Conservation (phyloP, 2,797 vertebrate species). For the Austrolebias charrua region DNA sequence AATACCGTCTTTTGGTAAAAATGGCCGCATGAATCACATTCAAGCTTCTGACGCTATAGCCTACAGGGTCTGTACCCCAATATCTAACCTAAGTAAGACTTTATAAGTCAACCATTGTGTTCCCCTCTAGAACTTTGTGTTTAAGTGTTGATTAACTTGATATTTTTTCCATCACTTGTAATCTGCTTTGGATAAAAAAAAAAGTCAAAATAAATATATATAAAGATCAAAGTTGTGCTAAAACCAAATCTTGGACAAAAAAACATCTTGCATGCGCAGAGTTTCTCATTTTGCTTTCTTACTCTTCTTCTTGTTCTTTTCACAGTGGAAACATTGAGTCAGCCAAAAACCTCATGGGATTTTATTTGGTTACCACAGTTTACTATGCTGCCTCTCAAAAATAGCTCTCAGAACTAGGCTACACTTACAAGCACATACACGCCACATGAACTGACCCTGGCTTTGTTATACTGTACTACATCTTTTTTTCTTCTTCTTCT, state of each 20-base stretch:
- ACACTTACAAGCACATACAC: slow-evolving; percentile 43
- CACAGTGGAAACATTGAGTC: slow-evolving; percentile 66
- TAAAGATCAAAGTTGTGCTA: background rate
- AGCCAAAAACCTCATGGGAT: slow-evolving; percentile 67
- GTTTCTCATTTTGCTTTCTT: slow-evolving; percentile 27
- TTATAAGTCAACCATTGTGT: too few relatives aligned
- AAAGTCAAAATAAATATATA: background rate
- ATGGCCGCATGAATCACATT: background rate
- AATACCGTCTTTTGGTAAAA: too few relatives aligned
- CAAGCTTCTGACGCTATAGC: background rate
- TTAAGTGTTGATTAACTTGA: background rate
- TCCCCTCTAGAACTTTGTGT: background rate
- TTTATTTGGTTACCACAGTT: slow-evolving; percentile 70
- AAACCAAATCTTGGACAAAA: background rate
- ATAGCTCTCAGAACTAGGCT: slow-evolving; percentile 65
- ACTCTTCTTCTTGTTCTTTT: slow-evolving; percentile 35
- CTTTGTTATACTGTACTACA: slow-evolving; percentile 33
- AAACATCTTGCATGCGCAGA: slow-evolving; percentile 7
- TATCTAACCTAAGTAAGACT: background rate
- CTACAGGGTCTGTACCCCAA: background rate
- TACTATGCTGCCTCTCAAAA: slow-evolving; percentile 69
- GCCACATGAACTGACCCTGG: slow-evolving; percentile 31
- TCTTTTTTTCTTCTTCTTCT: slow-evolving; percentile 20
- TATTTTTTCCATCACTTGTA: background rate
- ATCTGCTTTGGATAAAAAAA: background rate